Percentiles rank a stretch among this genome's conserved stretches.
Conservation (phyloP, 1,140 invertebrate genomes). For the Hormaphis cornu region DNA sequence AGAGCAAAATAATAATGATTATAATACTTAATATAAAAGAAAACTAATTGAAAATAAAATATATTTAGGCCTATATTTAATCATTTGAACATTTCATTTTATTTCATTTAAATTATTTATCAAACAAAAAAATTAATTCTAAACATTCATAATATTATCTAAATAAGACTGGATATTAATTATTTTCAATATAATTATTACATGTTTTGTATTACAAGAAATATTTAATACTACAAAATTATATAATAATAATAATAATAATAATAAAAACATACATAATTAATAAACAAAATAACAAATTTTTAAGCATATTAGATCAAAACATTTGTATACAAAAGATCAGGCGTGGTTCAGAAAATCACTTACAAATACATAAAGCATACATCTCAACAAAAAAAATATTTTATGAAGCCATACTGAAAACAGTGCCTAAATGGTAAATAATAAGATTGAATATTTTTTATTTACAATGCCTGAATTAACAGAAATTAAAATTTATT, state of each 20-base stretch:
- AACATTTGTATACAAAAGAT: not conserved
- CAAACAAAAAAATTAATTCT: conserved; percentile 19
- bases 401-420: conserved; percentile 29
- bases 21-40: not conserved
- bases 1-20: not conserved
- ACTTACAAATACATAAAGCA: not conserved
- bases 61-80: not conserved
- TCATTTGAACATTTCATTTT: conserved; percentile 1
- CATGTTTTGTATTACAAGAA: conserved; percentile 10
- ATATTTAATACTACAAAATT: conserved; percentile 12
- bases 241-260: not conserved
- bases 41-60: conserved; percentile 14
- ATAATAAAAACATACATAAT: not conserved
- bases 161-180: conserved; percentile 21
- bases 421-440: conserved; percentile 21
- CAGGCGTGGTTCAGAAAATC: conserved; percentile 16
- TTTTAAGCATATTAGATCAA: not conserved
- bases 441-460: not conserved
- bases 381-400: not conserved
- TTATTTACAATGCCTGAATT: not conserved
- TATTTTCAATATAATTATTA: conserved; percentile 2
- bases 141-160: conserved; percentile 18
- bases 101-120: conserved; percentile 4
- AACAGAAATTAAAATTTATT: not conserved
- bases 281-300: not conserved